Evolutionary conservation across 2,797 vertebrate genomes (phyloP).

Genomic region (Serranus cabrilla): DNA sequence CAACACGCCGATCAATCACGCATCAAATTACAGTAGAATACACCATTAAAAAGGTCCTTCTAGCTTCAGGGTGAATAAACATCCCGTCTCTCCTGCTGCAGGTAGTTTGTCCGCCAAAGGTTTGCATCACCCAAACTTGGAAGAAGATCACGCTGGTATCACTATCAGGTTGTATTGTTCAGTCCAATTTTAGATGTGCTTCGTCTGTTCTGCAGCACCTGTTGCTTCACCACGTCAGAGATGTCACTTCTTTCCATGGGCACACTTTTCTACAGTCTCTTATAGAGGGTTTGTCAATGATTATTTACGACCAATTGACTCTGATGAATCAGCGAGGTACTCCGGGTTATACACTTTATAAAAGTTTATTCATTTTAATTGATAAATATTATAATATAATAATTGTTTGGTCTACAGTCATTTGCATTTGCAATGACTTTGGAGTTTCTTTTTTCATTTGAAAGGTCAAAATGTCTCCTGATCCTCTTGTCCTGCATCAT

Average conservation of each 20-base stretch:
- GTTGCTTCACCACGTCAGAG: slow-evolving; percentile 62
- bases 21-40: background rate
- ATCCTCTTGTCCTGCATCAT: background rate
- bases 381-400: too few species aligned
- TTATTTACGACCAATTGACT: background rate
- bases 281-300: background rate
- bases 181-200: slow-evolving; percentile 78
- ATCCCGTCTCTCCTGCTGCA: slow-evolving; percentile 4
- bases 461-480: background rate
- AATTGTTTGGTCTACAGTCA: too few species aligned
- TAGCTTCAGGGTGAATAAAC: background rate
- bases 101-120: background rate
- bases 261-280: slow-evolving; percentile 8
- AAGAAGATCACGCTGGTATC: slow-evolving; percentile 40
- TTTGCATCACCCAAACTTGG: slow-evolving; percentile 31
- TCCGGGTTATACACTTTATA: too few species aligned
- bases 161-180: slow-evolving; percentile 74
- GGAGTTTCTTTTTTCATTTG: background rate
- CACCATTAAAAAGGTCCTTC: background rate
- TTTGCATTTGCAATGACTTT: background rate
- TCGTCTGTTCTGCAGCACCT: slow-evolving; percentile 68
- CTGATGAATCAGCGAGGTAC: too few species aligned
- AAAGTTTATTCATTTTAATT: too few species aligned
- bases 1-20: slow-evolving; percentile 20
- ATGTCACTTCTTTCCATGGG: slow-evolving; percentile 35